Base-by-base conservation (phyloP, 2,797 vertebrate species). In the Phalloptychus januarius region DNA sequence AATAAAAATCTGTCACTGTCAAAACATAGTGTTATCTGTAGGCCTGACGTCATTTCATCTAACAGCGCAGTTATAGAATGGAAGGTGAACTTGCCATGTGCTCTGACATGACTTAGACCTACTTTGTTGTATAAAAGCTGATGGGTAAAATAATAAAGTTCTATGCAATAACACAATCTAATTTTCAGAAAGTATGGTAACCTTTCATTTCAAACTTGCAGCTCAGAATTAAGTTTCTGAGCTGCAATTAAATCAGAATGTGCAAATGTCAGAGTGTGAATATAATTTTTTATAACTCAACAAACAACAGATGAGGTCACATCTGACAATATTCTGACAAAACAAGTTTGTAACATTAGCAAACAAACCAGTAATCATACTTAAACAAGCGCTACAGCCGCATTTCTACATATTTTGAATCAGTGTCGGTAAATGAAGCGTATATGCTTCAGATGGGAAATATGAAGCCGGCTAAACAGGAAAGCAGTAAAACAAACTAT, bases 361-460 rank as follows among this genome's bases (percentile, higher is more conserved):
- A 71, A 71, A 81, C 75, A 65, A 67, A 80, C 10, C 50, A 56
- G 58, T 78, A 79, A 82, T 84, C 76, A 48, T 86, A 74, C 45
- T 83, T 72, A 76, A 87, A 86, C 74, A 88, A 28, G 23, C 8
- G 42, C 71, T 38, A 38, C 38, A 3, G 31, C 79, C 73, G 48
- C 5, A 65, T 77, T 67, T 83, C 56, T 69, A 52, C 76, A 74
- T 6, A 72, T 87, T 87, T 81, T 63, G 83, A 77, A 82, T 88
- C 76, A 63, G 71, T 36, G 74, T 28, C 33, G 4, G 33, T 52
- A 23, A 56, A 77, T 76, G 70, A 54, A 52, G 33, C 40, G 10
- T 74, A 31, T 58, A 18, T 72, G 54, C 31, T 67, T 71, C 23
- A 15, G 72, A 50, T 77, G 52, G 71, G 80, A 58, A 82, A 79